Conservation (phyloP, 1,140 invertebrate species). For the Tenebrio molitor region DNA sequence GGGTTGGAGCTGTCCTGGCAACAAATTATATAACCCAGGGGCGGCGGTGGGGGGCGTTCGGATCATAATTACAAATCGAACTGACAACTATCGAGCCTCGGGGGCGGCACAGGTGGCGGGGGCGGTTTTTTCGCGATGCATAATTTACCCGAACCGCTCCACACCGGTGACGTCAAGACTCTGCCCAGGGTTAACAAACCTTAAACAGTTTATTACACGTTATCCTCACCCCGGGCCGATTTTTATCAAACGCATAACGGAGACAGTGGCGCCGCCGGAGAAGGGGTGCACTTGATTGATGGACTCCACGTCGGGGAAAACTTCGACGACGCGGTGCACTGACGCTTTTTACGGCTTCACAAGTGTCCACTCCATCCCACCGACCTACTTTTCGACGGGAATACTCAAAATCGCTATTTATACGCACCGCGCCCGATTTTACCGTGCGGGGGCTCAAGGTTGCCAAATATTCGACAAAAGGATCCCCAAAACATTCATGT, state of each 20-base stretch:
- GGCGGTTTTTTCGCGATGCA: too few species aligned
- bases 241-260: too few species aligned
- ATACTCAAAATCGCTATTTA: not conserved
- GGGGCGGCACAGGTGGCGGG: too few species aligned
- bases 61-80: slow-evolving; percentile 2
- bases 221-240: too few species aligned
- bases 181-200: too few species aligned
- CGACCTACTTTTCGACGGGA: not conserved
- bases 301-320: not conserved
- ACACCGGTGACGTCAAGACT: too few species aligned
- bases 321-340: not conserved
- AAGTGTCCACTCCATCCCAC: not conserved
- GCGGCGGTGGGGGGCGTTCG: not conserved
- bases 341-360: not conserved
- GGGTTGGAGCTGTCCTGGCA: slow-evolving; percentile 6
- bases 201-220: too few species aligned
- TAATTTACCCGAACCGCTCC: too few species aligned
- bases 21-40: slow-evolving; percentile 26
- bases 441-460: too few species aligned
- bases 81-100: not conserved
- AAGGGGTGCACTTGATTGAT: not conserved
- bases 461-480: too few species aligned
- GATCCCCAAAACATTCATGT: too few species aligned
- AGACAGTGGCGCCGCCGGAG: not conserved
- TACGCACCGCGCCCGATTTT: not conserved